A percentile compares a stretch with the other conserved stretches of the same genome.
Evolutionary conservation across 2,113 vertebrate species (phyloP).

Genomic region (Salvelinus alpinus): DNA sequence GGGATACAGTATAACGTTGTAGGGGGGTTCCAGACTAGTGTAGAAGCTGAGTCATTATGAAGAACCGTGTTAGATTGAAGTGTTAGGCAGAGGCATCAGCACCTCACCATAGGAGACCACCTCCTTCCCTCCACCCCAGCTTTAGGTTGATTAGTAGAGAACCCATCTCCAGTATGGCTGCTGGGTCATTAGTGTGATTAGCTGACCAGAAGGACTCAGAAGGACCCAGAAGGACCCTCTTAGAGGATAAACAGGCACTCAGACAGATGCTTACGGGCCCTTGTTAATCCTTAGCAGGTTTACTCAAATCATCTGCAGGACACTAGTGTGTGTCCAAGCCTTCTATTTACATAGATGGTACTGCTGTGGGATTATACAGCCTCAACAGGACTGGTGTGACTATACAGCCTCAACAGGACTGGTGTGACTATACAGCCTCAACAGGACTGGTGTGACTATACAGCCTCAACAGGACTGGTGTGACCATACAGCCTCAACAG

Average conservation of each 20-base stretch:
- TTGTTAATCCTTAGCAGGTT: slow-evolving; percentile 17
- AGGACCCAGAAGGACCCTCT: slow-evolving; percentile 53
- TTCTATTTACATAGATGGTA: no score
- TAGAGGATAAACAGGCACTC: slow-evolving; percentile 48
- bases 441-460: no score
- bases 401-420: no score
- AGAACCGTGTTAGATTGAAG: slow-evolving; percentile 31
- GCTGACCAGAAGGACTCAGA: slow-evolving; percentile 31
- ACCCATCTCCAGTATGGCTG: slow-evolving; percentile 68
- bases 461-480: no score
- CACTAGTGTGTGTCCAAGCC: slow-evolving; percentile 20
- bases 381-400: no score
- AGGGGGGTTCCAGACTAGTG: slow-evolving; percentile 48
- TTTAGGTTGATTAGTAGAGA: slow-evolving; percentile 66
- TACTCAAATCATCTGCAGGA: neutral
- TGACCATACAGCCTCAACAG: no score
- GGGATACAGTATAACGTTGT: slow-evolving; percentile 4
- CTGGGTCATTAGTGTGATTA: slow-evolving; percentile 69
- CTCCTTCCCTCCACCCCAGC: slow-evolving; percentile 24
- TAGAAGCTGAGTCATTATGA: slow-evolving; percentile 3
- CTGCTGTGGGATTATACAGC: no score
- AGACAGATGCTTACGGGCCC: slow-evolving; percentile 22
- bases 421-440: no score
- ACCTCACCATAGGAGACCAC: slow-evolving; percentile 40
- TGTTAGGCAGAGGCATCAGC: slow-evolving; percentile 31